Conservation (phyloP, 64 coral and sea anemone species). For the Exaiptasia diaphana region DNA sequence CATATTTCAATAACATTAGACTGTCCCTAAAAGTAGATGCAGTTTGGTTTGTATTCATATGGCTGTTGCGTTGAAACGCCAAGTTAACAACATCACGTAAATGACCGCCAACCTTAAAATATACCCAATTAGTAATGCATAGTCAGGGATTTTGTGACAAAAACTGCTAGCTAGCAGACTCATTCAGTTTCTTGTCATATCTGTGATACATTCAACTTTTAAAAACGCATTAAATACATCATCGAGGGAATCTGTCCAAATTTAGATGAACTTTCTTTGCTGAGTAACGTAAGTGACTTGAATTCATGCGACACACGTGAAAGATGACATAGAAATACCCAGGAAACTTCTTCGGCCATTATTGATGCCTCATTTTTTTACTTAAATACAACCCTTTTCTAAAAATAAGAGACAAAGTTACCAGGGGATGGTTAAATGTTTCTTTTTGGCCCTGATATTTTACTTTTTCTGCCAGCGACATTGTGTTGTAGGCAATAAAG, state of each 20-base stretch:
- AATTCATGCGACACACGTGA: slow-evolving; percentile 30
- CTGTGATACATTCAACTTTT: slow-evolving; percentile 1
- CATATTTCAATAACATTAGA: too few species aligned
- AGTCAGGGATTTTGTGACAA: slow-evolving; percentile 3
- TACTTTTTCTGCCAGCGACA: slow-evolving; percentile 8
- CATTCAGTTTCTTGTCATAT: not conserved
- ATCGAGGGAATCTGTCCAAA: not conserved
- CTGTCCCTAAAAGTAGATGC: too few species aligned
- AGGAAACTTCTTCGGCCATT: slow-evolving; percentile 1
- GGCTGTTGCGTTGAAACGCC: too few species aligned
- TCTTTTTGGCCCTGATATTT: slow-evolving; percentile 5
- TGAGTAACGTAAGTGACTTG: slow-evolving; percentile 37
- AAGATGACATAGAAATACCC: not conserved
- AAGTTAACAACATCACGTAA: too few species aligned
- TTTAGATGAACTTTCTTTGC: not conserved
- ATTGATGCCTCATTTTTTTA: slow-evolving; percentile 17
- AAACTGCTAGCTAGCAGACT: not conserved
- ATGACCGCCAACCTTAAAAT: too few species aligned
- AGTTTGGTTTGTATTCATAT: too few species aligned
- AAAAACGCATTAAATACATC: slow-evolving; percentile 11
- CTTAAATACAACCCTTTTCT: slow-evolving; percentile 18
- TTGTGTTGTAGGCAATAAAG: not conserved
- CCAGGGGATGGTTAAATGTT: not conserved
- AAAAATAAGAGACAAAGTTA: not conserved
- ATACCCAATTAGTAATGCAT: not conserved